Conservation (phyloP, 2,797 vertebrate genomes). For the Pogonophryne albipinna region DNA sequence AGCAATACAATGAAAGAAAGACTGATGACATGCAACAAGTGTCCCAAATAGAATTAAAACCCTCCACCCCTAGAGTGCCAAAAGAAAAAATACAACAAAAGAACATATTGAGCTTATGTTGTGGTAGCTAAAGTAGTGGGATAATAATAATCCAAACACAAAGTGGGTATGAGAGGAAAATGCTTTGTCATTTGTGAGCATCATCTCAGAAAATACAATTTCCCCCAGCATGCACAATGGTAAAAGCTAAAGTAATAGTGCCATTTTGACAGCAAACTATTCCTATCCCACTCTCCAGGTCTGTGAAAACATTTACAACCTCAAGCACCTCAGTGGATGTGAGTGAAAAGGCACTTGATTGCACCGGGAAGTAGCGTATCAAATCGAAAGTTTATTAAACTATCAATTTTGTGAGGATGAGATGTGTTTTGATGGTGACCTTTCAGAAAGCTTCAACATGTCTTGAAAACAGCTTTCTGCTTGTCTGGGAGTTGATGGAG, state of each 20-base stretch:
- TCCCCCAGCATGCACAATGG: not conserved
- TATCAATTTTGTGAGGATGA: conserved; percentile 59
- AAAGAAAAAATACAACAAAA: not conserved
- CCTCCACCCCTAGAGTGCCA: not conserved
- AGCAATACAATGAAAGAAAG: not conserved
- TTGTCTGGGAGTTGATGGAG: conserved; percentile 49
- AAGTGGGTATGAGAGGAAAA: not conserved
- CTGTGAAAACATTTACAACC: conserved; percentile 45
- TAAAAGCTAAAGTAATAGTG: not conserved
- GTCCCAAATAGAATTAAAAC: not conserved
- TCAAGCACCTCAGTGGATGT: conserved; percentile 18
- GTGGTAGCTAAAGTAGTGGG: not conserved
- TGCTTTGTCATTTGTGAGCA: not conserved
- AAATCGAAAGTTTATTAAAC: conserved; percentile 66
- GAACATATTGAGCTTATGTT: too few relatives aligned
- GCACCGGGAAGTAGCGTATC: conserved; percentile 47
- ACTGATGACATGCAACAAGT: not conserved
- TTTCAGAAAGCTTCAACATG: conserved; percentile 54
- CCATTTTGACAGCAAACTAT: conserved; percentile 18
- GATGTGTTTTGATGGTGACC: conserved; percentile 63
- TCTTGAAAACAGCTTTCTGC: conserved; percentile 59
- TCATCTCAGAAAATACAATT: not conserved
- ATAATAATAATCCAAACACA: conserved; percentile 7
- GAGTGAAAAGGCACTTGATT: conserved; percentile 48
- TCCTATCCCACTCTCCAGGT: conserved; percentile 23